Evolutionary conservation across 2,113 vertebrate species (phyloP).

Genomic region (Cyprinodon tularosa): DNA sequence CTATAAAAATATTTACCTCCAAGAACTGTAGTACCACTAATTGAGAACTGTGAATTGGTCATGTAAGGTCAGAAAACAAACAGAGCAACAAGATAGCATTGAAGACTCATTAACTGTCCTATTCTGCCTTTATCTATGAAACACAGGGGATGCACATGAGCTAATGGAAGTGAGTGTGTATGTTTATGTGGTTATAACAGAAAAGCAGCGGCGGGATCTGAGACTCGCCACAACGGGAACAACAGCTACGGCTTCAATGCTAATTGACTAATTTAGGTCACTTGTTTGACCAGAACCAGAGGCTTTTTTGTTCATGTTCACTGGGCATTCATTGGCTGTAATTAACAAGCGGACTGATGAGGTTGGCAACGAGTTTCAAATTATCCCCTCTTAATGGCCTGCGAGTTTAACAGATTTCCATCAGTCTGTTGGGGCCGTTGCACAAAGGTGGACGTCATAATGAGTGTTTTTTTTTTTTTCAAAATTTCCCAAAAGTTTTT

Average conservation of each 20-base stretch:
- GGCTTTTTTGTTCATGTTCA: slow-evolving; percentile 44
- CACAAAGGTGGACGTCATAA: not conserved
- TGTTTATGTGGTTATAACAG: slow-evolving; percentile 20
- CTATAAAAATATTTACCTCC: not conserved
- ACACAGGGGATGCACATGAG: slow-evolving; percentile 35
- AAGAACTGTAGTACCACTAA: not conserved
- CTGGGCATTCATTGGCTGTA: slow-evolving; percentile 35
- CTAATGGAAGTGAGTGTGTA: slow-evolving; percentile 23
- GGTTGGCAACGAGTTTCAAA: slow-evolving; percentile 24
- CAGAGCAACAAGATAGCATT: slow-evolving; percentile 15
- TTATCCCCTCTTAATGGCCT: slow-evolving; percentile 19
- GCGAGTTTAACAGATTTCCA: slow-evolving; percentile 12
- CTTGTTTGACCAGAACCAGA: slow-evolving; percentile 44
- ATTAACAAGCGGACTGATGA: slow-evolving; percentile 54
- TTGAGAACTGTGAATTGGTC: slow-evolving; percentile 16
- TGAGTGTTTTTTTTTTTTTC: not conserved
- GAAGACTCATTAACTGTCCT: slow-evolving; percentile 43
- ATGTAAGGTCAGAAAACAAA: slow-evolving; percentile 22
- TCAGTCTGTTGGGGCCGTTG: not conserved
- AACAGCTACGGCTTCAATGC: slow-evolving; percentile 19
- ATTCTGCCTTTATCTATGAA: slow-evolving; percentile 35
- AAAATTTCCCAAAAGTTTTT: not conserved
- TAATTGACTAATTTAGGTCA: slow-evolving; percentile 59
- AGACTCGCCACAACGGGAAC: slow-evolving; percentile 48
- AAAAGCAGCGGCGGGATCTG: slow-evolving; percentile 44